phyloP scores from a whole-genome alignment of 2,797 vertebrate species.

The Vultur gryphus region DNA sequence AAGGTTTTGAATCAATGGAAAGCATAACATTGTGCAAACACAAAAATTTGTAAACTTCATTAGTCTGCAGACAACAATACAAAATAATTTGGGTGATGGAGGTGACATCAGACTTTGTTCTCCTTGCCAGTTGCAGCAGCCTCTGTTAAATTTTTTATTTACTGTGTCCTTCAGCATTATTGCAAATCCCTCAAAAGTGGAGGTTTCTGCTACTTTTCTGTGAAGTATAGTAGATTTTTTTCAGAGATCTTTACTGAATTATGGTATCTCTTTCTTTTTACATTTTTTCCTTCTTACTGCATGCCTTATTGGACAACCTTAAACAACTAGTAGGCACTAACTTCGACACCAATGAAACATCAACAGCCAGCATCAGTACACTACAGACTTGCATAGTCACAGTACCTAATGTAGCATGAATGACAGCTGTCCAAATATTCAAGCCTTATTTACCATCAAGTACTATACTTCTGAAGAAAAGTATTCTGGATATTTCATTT shows the following conservation, averaged over 20 bases:
- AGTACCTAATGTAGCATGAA: neutral
- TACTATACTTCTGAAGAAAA: neutral
- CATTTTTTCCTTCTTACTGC: neutral
- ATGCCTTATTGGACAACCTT: neutral
- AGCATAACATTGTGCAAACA: neutral
- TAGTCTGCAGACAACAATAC: neutral
- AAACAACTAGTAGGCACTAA: neutral
- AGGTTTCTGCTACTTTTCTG: neutral
- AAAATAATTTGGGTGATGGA: neutral
- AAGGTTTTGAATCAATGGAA: neutral
- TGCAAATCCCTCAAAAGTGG: neutral
- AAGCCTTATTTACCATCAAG: neutral
- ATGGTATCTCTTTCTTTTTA: neutral
- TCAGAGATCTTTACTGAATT: neutral
- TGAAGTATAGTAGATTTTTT: neutral
- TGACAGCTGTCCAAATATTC: neutral
- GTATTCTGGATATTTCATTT: neutral
- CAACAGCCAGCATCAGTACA: neutral
- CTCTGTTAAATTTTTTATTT: neutral
- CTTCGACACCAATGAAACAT: neutral
- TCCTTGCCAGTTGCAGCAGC: neutral
- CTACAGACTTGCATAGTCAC: neutral
- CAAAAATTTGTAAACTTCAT: neutral
- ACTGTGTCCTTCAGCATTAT: neutral
- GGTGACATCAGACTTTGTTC: neutral